Conservation (phyloP, 2,888 invertebrate species). For the Dilophus febrilis region DNA sequence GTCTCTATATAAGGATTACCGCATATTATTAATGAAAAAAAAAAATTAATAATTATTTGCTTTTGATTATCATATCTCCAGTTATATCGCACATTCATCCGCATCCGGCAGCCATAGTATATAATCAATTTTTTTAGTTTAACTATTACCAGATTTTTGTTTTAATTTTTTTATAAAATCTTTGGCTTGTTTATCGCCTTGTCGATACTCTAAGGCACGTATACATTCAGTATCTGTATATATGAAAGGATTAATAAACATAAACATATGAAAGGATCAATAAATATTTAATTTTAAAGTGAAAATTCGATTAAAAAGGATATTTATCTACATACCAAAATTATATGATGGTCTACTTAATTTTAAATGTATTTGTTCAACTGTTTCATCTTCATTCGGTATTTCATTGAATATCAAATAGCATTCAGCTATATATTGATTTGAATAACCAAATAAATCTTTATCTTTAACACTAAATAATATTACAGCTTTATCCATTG, state of each 20-base stretch:
- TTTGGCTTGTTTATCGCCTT: conserved; percentile 74
- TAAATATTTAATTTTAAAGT: conserved; percentile 1
- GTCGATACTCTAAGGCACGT: conserved; percentile 61
- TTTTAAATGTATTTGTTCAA: conserved; percentile 57
- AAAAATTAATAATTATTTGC: too few species aligned
- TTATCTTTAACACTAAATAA: conserved; percentile 91
- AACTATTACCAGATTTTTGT: conserved; percentile 33
- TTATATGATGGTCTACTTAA: conserved; percentile 46
- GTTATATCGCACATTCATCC: too few species aligned
- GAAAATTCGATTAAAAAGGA: conserved; percentile 3
- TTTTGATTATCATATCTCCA: too few species aligned
- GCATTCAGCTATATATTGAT: conserved; percentile 90
- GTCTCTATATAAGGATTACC: too few species aligned
- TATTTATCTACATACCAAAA: conserved; percentile 35
- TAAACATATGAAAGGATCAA: conserved; percentile 9
- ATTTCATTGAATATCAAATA: conserved; percentile 69
- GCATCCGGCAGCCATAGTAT: too few species aligned
- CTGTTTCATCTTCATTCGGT: conserved; percentile 36
- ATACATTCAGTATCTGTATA: conserved; percentile 47
- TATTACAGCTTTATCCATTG: conserved; percentile 49
- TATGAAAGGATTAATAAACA: conserved; percentile 4
- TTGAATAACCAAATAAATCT: conserved; percentile 78
- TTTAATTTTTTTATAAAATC: conserved; percentile 74
- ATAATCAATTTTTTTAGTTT: too few species aligned
- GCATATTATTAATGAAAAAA: too few species aligned